Conservation (phyloP, 53 echinoderm and acorn worm species). For the Paelopatides confundens region DNA sequence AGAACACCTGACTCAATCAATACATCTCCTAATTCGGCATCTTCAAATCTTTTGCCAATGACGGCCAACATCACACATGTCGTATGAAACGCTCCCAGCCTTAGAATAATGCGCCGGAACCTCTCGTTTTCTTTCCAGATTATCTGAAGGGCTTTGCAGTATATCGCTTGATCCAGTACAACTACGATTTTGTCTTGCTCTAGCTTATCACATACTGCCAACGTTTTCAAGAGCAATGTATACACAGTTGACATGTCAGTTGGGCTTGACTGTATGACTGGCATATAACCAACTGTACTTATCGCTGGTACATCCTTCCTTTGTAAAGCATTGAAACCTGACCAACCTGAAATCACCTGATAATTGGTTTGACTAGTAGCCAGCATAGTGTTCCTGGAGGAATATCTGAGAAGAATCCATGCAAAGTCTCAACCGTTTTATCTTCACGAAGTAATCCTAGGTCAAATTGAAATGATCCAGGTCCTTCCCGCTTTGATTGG, state of each 20-base stretch:
- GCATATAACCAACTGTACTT: conserved; percentile 25
- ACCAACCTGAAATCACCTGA: conserved; percentile 46
- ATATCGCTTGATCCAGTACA: conserved; percentile 73
- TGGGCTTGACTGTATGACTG: conserved; percentile 46
- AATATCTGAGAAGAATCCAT: no score
- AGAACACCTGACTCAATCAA: conserved; percentile 60
- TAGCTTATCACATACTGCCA: conserved; percentile 37
- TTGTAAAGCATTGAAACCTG: conserved; percentile 53
- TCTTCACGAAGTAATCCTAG: not conserved
- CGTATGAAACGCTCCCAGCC: conserved; percentile 65
- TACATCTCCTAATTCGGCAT: conserved; percentile 61
- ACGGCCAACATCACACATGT: conserved; percentile 40
- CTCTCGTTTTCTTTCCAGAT: conserved; percentile 55
- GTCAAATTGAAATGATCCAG: no score
- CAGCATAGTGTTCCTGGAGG: no score
- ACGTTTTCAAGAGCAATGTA: conserved; percentile 28
- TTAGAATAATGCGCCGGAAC: conserved; percentile 39
- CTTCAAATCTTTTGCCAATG: conserved; percentile 57
- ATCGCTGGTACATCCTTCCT: conserved; percentile 15
- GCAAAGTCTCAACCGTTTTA: not conserved
- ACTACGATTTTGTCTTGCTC: conserved; percentile 10
- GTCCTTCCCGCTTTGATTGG: not conserved
- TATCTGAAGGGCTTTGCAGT: conserved; percentile 54
- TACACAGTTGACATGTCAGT: conserved; percentile 61
- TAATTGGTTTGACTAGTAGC: conserved; percentile 11